Evolutionary conservation across 1,140 invertebrate species (phyloP).

Genomic region (Lasioglossum albipes): DNA sequence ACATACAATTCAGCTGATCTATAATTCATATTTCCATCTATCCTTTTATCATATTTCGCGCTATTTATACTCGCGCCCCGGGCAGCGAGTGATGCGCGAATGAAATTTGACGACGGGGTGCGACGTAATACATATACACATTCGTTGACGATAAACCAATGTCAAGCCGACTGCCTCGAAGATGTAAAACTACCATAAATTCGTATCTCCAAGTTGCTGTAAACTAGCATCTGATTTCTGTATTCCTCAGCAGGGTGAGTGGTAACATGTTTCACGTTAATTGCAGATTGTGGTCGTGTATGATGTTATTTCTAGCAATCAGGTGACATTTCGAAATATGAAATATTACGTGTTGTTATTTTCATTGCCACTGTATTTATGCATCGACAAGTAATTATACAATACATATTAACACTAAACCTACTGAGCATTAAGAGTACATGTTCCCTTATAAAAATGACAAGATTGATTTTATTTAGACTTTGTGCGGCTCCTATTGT

Average conservation of each 20-base stretch:
- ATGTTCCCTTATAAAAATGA: too few relatives aligned
- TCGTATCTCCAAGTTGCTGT: background rate
- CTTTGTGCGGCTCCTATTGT: too few relatives aligned
- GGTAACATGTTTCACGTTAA: background rate
- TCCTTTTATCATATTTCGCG: constrained; percentile 18
- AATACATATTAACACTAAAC: too few relatives aligned
- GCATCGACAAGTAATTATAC: too few relatives aligned
- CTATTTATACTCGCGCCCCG: constrained; percentile 12
- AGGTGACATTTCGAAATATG: too few relatives aligned
- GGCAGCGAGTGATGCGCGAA: constrained; percentile 30
- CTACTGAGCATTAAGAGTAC: too few relatives aligned
- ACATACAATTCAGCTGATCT: background rate
- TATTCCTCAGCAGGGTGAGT: background rate
- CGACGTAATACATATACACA: background rate
- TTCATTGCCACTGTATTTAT: too few relatives aligned
- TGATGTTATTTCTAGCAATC: background rate
- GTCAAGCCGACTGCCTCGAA: background rate
- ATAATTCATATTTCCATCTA: constrained; percentile 23
- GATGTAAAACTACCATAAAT: background rate
- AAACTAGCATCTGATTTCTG: background rate
- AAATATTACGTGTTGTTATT: too few relatives aligned
- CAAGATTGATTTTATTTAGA: too few relatives aligned
- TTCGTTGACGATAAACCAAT: constrained; percentile 27
- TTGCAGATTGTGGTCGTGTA: too few relatives aligned
- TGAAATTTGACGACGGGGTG: constrained; percentile 30